Base-by-base conservation (phyloP, 2,797 vertebrate genomes). In the Girardinus metallicus region DNA sequence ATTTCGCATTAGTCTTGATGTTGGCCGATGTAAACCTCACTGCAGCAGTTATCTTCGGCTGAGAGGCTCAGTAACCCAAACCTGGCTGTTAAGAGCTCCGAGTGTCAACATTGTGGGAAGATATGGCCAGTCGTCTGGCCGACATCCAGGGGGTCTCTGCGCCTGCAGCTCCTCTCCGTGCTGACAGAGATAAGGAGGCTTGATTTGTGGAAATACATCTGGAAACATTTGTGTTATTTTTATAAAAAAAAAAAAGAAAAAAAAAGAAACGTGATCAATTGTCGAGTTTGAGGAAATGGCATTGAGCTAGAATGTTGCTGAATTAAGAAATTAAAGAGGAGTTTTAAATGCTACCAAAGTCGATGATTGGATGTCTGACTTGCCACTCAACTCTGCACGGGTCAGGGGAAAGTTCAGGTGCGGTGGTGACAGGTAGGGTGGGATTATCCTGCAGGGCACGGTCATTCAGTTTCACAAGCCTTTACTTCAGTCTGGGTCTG, bases 101-200 rank as follows among this genome's bases (percentile, higher is more conserved):
- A 92, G 93, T 95, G 93, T 96, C 94, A 95, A 95, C 94, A 95
- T 85, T 91, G 94, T 90, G 90, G 86, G 91, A 76, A 94, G 94
- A 95, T 94, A 94, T 89, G 92, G 89, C 92, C 80, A 81, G 82
- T 83, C 76, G 87, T 88, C 92, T 96, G 94, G 94, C 92, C 84
- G 91, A 85, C 81, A 80, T 95, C 94, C 94, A 95, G 88, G 78
- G 83, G 75, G 16, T 76, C 29, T 90, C 84, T 83, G 78, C 74
- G 47, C 79, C 85, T 88, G 77, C 49, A 78, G 82, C 89, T 86
- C 80, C 76, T 83, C 81, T 82, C 76, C 66, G 74, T 46, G 85
- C 83, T 88, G 92, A 91, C 84, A 90, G 84, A 66, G 91, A 93
- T 88, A 88, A 92, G 90, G 60, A 89, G 82, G 73, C 70, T 21